Conservation (phyloP, 1,140 invertebrate species). For the Pachypsylla venusta region DNA sequence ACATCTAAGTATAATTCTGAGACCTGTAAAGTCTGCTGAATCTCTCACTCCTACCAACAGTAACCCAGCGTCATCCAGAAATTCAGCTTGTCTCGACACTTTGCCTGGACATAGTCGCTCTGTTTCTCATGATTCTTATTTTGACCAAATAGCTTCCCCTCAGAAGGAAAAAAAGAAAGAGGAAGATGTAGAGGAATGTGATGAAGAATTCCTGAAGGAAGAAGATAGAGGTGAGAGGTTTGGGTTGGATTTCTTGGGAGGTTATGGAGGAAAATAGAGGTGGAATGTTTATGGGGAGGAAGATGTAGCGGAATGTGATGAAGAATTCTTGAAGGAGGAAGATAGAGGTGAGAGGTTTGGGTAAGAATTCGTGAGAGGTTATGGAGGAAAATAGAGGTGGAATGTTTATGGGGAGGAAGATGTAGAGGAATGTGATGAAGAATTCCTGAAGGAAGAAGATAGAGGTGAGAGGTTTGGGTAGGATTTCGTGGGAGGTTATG, state of each 20-base stretch:
- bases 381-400: too few relatives aligned
- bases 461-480: not conserved
- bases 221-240: conserved; percentile 15
- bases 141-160: conserved; percentile 46
- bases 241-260: conserved; percentile 15
- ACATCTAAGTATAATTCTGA: conserved; percentile 25
- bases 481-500: conserved; percentile 18
- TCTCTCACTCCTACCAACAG: conserved; percentile 37
- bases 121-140: conserved; percentile 84
- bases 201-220: conserved; percentile 17
- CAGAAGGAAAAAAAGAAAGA: conserved; percentile 13
- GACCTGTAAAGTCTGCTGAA: conserved; percentile 54
- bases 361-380: conserved; percentile 15
- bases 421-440: conserved; percentile 17
- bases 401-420: too few relatives aligned
- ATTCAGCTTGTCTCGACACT: conserved; percentile 14
- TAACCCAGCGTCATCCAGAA: conserved; percentile 12
- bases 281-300: too few relatives aligned
- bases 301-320: conserved; percentile 18
- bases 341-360: conserved; percentile 7
- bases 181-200: conserved; percentile 19
- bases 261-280: too few relatives aligned
- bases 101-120: conserved; percentile 37
- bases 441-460: conserved; percentile 22
- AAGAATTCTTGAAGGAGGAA: conserved; percentile 20